phyloP scores from a whole-genome alignment of 2,888 invertebrate species.

The Cerceris rybyensis region DNA sequence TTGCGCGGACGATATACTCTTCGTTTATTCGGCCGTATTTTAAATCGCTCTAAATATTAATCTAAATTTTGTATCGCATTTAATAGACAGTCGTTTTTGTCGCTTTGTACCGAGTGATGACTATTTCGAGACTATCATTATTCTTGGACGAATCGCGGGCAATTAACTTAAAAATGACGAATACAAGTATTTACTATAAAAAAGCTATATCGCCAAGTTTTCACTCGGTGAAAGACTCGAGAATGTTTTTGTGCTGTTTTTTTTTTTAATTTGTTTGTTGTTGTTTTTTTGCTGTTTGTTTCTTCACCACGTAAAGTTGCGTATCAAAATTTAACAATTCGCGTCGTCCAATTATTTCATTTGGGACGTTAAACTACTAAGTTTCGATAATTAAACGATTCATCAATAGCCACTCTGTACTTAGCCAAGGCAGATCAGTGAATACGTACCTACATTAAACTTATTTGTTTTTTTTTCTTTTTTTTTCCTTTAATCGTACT shows the following conservation, averaged over 20 bases:
- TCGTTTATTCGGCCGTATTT: conserved; percentile 2
- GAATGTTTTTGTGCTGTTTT: no score
- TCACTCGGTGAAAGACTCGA: no score
- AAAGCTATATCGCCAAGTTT: no score
- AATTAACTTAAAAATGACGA: no score
- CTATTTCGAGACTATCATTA: conserved; percentile 33
- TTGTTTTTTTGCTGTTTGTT: background rate
- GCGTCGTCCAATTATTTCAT: background rate
- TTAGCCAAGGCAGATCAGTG: conserved; percentile 45
- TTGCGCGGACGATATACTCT: background rate
- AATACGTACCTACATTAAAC: conserved; percentile 57
- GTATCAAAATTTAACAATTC: conserved; percentile 31
- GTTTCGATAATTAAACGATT: conserved; percentile 1
- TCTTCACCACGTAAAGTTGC: conserved; percentile 13
- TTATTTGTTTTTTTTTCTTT: conserved; percentile 11
- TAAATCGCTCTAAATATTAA: conserved; percentile 37
- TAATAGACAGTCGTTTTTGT: conserved; percentile 50
- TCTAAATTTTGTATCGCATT: conserved; percentile 41
- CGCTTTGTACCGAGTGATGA: conserved; percentile 29
- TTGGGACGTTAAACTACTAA: background rate
- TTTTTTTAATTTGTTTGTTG: no score
- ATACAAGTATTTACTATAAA: no score
- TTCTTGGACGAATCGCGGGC: no score
- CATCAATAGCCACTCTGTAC: conserved; percentile 34
- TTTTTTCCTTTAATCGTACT: background rate